Base-by-base conservation (phyloP, 2,888 invertebrate species). In the Euzophera pinguis region DNA sequence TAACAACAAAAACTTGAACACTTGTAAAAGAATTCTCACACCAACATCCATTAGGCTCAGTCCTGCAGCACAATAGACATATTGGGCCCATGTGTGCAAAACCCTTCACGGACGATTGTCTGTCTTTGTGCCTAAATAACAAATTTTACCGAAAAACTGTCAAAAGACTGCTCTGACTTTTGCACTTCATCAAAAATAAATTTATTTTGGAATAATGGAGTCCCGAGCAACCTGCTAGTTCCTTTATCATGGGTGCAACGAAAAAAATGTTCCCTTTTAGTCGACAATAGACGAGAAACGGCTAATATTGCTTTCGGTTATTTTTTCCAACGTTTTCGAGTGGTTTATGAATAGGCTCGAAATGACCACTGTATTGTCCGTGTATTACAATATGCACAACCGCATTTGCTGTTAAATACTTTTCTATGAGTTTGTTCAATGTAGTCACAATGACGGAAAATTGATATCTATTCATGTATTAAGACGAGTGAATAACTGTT, bases 181-280 rank as follows among this genome's bases (percentile, higher is more conserved):
- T 87, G 84, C 87, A 90, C 86, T 90, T 89, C 89, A 90, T 89
- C 89, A 90, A 89, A 89, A 74, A 80, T 81, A 80, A 73, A 89
- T 89, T 88, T 88, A 86, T 75, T 73, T 67, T 67, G 55, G 67
- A 74, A 87, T 82, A 85, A 85, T 85, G 62, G 72, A 71, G 72
- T 70, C 66, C 69, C 72, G 80, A 86, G 86, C 72, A 81, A 87
- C 87, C 85, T 85, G 84, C 74, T 75, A 66, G 69, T 57, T 67
- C 71, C 71, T 74, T 84, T 81, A 79, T 75, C 60, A 56, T 42
- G 41, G 7, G 42, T 58, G 79, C 77, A 80, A 81, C 64, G 62
- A 61, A 54, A 41, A 53, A 60, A 72, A 74, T 78, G 78, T 63
- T 62, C 71, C 65, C 63, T 39, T 55, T 49, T 75, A 64, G 69